phyloP scores from a whole-genome alignment of 2,888 invertebrate species.

The Mesorhabditis belari region DNA sequence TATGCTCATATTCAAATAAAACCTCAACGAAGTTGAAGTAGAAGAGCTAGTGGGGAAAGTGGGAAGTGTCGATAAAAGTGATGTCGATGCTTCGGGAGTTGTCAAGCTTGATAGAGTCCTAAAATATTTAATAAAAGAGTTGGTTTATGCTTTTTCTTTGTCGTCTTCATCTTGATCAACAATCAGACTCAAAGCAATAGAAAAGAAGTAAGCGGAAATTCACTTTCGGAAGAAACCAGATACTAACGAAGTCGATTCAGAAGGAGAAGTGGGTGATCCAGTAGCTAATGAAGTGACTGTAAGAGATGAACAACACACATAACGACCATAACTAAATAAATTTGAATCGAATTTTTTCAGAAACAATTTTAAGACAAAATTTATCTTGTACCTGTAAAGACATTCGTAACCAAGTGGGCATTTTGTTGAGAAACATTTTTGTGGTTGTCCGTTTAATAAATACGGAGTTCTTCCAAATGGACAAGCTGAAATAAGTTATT shows the following conservation, averaged over 20 bases:
- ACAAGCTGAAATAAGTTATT: constrained; percentile 16
- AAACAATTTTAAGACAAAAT: too few relatives aligned
- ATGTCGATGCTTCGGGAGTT: neutral
- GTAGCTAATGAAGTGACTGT: neutral
- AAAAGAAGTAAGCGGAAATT: neutral
- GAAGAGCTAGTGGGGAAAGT: too few relatives aligned
- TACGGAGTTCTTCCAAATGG: constrained; percentile 31
- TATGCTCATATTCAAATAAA: too few relatives aligned
- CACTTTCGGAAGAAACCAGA: neutral
- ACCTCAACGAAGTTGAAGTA: neutral
- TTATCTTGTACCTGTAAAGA: constrained; percentile 24
- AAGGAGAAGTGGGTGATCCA: neutral
- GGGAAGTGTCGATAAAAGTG: too few relatives aligned
- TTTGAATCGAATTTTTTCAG: too few relatives aligned
- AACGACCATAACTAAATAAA: constrained; percentile 3
- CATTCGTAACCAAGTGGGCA: constrained; percentile 37
- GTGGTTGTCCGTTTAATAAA: constrained; percentile 33
- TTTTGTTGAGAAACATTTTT: constrained; percentile 25
- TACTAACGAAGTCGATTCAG: neutral
- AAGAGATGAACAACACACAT: constrained; percentile 29
- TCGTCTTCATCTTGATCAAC: too few relatives aligned
- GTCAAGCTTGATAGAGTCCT: neutral
- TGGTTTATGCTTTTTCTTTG: too few relatives aligned
- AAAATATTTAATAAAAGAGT: too few relatives aligned
- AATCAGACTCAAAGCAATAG: neutral